Conservation (phyloP, 2,797 vertebrate species). For the Pipistrellus pipistrellus region DNA sequence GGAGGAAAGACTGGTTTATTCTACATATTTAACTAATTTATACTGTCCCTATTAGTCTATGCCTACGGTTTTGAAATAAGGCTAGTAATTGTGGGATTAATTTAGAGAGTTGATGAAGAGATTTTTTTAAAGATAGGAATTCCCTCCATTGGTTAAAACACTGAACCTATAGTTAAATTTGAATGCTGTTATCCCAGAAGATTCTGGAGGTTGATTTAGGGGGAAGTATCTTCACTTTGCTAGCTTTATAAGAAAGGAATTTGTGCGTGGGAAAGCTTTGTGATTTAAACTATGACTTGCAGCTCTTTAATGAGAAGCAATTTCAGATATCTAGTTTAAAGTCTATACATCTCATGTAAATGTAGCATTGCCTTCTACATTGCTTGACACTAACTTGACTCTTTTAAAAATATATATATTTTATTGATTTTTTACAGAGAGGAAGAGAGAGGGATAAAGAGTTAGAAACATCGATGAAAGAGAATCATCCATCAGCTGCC, state of each 20-base stretch:
- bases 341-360: background rate
- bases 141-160: conserved; percentile 19
- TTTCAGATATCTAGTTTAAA: conserved; percentile 65
- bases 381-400: background rate
- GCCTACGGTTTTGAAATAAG: conserved; percentile 50
- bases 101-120: conserved; percentile 46
- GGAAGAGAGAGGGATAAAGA: no score
- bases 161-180: conserved; percentile 23
- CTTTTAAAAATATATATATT: background rate
- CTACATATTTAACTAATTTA: conserved; percentile 53
- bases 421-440: no score
- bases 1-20: conserved; percentile 27
- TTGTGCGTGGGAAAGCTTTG: conserved; percentile 2
- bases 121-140: background rate
- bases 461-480: no score
- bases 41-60: background rate
- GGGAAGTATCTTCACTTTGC: background rate
- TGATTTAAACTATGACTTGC: conserved; percentile 40
- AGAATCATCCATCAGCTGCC: no score
- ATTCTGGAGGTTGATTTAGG: background rate
- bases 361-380: background rate
- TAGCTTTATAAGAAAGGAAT: conserved; percentile 16
- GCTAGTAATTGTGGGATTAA: background rate
- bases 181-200: conserved; percentile 32
- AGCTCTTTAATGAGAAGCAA: conserved; percentile 58